These are phyloP conservation scores for Cliona cf. orientalis DNA, from an alignment of 37 sponge, comb jelly and placozoan species.

Conservation along the genomic window DNA sequence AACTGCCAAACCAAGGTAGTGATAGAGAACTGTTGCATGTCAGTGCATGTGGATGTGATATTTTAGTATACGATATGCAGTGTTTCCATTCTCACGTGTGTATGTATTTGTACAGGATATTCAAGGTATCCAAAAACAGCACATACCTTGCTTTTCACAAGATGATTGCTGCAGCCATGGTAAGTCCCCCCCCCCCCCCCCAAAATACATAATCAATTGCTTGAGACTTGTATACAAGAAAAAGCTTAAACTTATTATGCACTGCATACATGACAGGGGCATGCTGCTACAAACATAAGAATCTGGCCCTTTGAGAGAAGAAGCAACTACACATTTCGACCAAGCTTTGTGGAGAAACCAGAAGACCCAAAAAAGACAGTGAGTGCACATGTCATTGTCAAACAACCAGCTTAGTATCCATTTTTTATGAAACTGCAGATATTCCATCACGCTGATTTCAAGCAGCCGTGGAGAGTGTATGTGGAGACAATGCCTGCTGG, in stretches of 20 bases:
- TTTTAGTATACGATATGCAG: neutral
- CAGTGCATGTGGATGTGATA: neutral
- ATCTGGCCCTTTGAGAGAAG: conserved; percentile 91
- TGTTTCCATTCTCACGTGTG: neutral
- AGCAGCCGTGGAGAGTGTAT: conserved; percentile 57
- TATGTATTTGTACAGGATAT: conserved; percentile 15
- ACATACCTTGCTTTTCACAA: conserved; percentile 28
- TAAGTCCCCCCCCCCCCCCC: conserved; percentile 1
- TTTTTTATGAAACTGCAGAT: conserved; percentile 32
- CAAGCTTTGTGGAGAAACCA: conserved; percentile 55
- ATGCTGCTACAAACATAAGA: conserved; percentile 55
- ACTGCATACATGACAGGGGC: conserved; percentile 87
- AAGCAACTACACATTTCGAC: conserved; percentile 80
- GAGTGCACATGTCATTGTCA: neutral
- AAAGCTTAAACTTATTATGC: too few relatives aligned
- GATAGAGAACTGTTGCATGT: neutral
- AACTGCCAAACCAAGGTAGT: conserved; percentile 47
- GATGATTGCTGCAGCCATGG: conserved; percentile 39
- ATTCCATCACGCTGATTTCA: conserved; percentile 67
- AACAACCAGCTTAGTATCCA: neutral
- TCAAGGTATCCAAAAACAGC: conserved; percentile 55
- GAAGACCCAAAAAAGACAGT: conserved; percentile 52
- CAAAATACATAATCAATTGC: too few relatives aligned
- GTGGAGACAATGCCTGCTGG: conserved; percentile 70
- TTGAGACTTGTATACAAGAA: too few relatives aligned